Evolutionary conservation across 2,888 invertebrate genomes (phyloP).

Genomic region (Nasonovia ribisnigri): DNA sequence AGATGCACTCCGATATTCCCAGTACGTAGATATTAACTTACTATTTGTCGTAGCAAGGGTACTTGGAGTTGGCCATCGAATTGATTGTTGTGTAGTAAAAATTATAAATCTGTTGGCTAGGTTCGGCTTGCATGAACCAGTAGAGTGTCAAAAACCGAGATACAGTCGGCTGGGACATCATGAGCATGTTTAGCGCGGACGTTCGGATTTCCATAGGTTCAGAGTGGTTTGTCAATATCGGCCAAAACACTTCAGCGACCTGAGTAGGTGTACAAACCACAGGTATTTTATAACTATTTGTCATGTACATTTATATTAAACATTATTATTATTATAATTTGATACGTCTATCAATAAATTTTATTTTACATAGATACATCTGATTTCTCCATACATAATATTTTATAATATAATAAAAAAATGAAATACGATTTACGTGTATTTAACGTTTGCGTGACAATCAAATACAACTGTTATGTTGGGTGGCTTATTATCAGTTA

Average conservation of each 20-base stretch:
- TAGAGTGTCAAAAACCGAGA: constrained; percentile 79
- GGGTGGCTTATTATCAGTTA: not conserved
- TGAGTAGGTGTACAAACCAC: constrained; percentile 67
- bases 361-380: not conserved
- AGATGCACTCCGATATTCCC: not conserved
- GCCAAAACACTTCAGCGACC: constrained; percentile 77
- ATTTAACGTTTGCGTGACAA: not conserved
- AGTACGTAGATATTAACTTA: constrained; percentile 71
- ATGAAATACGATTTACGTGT: not conserved
- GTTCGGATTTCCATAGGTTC: constrained; percentile 79
- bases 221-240: constrained; percentile 77
- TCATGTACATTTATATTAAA: not conserved
- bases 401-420: not conserved
- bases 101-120: constrained; percentile 77
- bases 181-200: constrained; percentile 76
- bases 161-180: constrained; percentile 77
- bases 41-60: constrained; percentile 78
- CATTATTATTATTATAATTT: not conserved
- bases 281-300: not conserved
- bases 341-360: not conserved
- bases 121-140: constrained; percentile 77
- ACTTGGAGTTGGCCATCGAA: constrained; percentile 77
- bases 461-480: not conserved
- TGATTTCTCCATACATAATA: not conserved
- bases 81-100: constrained; percentile 81